Conservation (phyloP, 2,888 invertebrate genomes). For the Operophtera brumata region DNA sequence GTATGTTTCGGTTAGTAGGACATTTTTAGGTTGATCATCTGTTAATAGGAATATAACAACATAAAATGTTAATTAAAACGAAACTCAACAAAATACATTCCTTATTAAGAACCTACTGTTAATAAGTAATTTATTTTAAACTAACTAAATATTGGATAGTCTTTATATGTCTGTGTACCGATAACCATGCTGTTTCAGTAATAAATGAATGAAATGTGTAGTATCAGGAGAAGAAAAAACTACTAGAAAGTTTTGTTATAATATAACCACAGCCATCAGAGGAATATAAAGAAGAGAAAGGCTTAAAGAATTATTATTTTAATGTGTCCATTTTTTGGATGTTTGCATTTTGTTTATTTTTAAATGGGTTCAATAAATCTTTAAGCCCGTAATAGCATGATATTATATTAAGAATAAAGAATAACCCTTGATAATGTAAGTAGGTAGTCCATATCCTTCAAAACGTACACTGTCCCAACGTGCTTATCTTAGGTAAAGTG, state of each 20-base stretch:
- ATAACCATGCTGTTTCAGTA: slow-evolving; percentile 1
- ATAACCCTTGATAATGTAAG: slow-evolving; percentile 2
- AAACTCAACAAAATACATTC: background rate
- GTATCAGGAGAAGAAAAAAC: background rate
- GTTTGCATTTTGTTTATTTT: slow-evolving; percentile 1
- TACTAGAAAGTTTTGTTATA: background rate
- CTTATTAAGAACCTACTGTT: background rate
- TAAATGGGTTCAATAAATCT: slow-evolving; percentile 15
- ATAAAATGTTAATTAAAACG: slow-evolving; percentile 46
- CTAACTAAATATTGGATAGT: background rate
- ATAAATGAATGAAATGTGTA: background rate
- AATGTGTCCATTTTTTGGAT: slow-evolving; percentile 14
- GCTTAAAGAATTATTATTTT: slow-evolving; percentile 17
- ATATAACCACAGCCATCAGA: slow-evolving; percentile 16
- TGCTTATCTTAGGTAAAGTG: slow-evolving; percentile 34
- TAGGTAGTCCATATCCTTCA: slow-evolving; percentile 18
- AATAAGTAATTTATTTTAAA: background rate
- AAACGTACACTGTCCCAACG: slow-evolving; percentile 38
- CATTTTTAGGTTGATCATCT: slow-evolving; percentile 74
- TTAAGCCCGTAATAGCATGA: slow-evolving; percentile 23
- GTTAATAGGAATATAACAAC: slow-evolving; percentile 75
- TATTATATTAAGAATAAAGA: slow-evolving; percentile 11
- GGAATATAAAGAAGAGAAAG: slow-evolving; percentile 12
- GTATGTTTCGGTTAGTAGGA: slow-evolving; percentile 74
- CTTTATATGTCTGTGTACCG: background rate